These are phyloP conservation scores for Gobio occitaniae DNA, from an alignment of 2,797 vertebrate genomes.

Conservation along the genomic window DNA sequence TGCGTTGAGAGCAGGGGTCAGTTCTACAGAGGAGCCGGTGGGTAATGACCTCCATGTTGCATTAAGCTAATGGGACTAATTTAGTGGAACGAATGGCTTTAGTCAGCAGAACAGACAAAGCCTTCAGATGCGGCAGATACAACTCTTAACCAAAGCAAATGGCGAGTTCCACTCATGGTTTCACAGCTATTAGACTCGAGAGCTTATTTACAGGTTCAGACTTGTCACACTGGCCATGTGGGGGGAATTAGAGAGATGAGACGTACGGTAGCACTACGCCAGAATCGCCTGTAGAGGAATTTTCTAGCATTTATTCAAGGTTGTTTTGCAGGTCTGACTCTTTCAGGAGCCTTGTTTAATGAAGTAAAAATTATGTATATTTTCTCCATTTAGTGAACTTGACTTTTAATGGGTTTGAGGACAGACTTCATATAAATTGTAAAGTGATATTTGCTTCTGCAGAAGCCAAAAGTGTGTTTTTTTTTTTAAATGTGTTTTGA, in stretches of 20 bases:
- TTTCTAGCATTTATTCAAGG: background rate
- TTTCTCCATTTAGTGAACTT: background rate
- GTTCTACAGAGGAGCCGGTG: slow-evolving; percentile 23
- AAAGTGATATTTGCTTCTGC: background rate
- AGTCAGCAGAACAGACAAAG: slow-evolving; percentile 55
- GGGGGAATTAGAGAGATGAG: background rate
- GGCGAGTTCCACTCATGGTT: slow-evolving; percentile 48
- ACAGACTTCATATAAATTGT: background rate
- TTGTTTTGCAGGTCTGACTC: background rate
- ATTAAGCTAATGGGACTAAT: slow-evolving; percentile 61
- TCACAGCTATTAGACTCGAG: slow-evolving; percentile 42
- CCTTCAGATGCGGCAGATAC: slow-evolving; percentile 56
- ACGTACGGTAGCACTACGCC: background rate
- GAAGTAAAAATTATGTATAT: background rate
- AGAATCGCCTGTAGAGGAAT: background rate
- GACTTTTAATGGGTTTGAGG: background rate
- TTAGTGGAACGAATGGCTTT: slow-evolving; percentile 56
- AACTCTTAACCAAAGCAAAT: slow-evolving; percentile 49
- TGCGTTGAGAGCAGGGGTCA: slow-evolving; percentile 7
- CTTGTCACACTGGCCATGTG: background rate
- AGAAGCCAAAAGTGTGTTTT: background rate
- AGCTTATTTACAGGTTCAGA: slow-evolving; percentile 47
- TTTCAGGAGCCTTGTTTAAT: background rate
- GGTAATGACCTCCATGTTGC: slow-evolving; percentile 52
- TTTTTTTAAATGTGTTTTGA: background rate